phyloP scores from a whole-genome alignment of 1,140 invertebrate genomes.

The Eumaeus atala region DNA sequence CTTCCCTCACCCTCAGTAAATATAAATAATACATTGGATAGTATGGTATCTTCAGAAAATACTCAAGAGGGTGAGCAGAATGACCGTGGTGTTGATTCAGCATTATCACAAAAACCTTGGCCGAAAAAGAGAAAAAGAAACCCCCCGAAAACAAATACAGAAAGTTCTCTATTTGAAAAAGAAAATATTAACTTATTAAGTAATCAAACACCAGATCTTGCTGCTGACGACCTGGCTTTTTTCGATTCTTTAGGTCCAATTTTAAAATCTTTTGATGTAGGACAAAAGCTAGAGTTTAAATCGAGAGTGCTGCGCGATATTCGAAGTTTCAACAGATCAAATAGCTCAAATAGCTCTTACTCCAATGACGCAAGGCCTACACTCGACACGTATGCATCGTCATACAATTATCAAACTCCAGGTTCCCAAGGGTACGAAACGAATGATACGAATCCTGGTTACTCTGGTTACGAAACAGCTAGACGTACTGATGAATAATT shows the following conservation, averaged over 20 bases:
- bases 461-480: too few species aligned
- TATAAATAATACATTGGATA: slow-evolving; percentile 16
- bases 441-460: too few species aligned
- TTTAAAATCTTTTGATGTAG: slow-evolving; percentile 24
- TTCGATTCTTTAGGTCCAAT: slow-evolving; percentile 22
- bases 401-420: too few species aligned
- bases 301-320: slow-evolving; percentile 22
- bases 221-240: slow-evolving; percentile 15
- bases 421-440: too few species aligned
- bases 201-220: slow-evolving; percentile 15
- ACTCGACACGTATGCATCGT: too few species aligned
- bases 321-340: slow-evolving; percentile 13
- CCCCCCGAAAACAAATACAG: slow-evolving; percentile 14
- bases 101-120: slow-evolving; percentile 20
- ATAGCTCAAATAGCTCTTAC: slow-evolving; percentile 6
- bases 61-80: slow-evolving; percentile 5
- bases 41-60: slow-evolving; percentile 2
- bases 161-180: slow-evolving; percentile 23
- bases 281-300: slow-evolving; percentile 16
- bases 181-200: slow-evolving; percentile 13
- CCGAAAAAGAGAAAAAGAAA: slow-evolving; percentile 20
- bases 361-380: too few species aligned
- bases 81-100: slow-evolving; percentile 13
- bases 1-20: slow-evolving; percentile 17
- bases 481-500: too few species aligned